Evolutionary conservation across 2,888 invertebrate species (phyloP).

Genomic region (Monoplex corrugatus): DNA sequence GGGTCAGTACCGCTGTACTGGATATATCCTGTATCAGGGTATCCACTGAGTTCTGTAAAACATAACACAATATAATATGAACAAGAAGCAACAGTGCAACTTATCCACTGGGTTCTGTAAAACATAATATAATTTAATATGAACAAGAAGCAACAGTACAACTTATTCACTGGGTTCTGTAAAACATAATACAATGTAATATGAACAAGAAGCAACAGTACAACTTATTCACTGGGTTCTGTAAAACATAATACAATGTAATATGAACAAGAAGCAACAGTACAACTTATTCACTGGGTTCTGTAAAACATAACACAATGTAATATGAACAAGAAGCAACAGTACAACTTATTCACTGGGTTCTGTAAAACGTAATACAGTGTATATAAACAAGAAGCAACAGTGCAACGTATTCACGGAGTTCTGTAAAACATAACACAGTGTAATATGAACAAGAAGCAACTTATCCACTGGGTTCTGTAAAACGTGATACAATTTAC

Average conservation of each 20-base stretch:
- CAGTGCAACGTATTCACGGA: slow-evolving; percentile 57
- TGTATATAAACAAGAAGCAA: neutral
- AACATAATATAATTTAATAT: neutral
- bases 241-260: too few species aligned
- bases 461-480: slow-evolving; percentile 7
- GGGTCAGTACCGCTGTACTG: slow-evolving; percentile 76
- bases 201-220: neutral
- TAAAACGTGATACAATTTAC: neutral
- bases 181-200: neutral
- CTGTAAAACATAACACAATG: slow-evolving; percentile 44
- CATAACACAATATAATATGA: too few species aligned
- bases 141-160: too few species aligned
- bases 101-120: neutral
- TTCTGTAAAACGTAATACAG: too few species aligned
- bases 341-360: neutral
- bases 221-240: neutral
- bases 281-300: slow-evolving; percentile 58
- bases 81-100: too few species aligned
- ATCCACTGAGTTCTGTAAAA: slow-evolving; percentile 55
- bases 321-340: too few species aligned
- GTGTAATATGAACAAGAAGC: too few species aligned
- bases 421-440: slow-evolving; percentile 47
- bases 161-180: neutral
- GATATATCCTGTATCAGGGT: slow-evolving; percentile 75
- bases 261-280: neutral